Conservation (phyloP, 2,797 vertebrate genomes). For the Octomys mimax region DNA sequence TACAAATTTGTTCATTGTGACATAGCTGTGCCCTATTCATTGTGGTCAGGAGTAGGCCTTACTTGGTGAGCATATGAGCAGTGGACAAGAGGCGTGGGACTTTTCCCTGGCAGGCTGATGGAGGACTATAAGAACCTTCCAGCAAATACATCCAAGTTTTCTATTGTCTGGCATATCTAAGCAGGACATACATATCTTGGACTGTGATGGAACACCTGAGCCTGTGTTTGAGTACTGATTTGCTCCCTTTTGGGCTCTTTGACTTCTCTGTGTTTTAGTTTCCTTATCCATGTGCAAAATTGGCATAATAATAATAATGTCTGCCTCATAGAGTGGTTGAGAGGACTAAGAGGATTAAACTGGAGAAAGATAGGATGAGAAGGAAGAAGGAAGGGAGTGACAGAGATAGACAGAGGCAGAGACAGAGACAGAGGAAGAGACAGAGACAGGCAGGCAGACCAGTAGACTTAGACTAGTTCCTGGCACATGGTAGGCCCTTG, state of each 20-base stretch:
- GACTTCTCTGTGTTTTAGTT: neutral
- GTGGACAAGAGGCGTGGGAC: neutral
- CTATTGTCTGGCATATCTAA: neutral
- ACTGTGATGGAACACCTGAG: neutral
- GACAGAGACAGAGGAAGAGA: neutral
- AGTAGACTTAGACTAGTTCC: neutral
- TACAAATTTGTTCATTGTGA: neutral
- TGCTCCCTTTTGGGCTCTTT: neutral
- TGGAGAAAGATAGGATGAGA: neutral
- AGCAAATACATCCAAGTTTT: neutral
- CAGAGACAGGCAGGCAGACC: neutral
- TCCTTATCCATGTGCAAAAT: conserved; percentile 23
- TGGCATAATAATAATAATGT: neutral
- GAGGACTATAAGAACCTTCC: neutral
- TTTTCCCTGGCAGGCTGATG: neutral
- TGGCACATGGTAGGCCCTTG: neutral
- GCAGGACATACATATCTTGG: neutral
- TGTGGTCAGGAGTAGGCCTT: neutral
- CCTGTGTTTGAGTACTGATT: neutral
- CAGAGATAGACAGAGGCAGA: neutral
- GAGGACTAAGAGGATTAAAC: neutral
- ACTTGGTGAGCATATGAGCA: neutral
- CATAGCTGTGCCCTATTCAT: neutral
- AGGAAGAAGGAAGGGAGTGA: neutral
- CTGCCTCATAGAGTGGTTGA: neutral